Evolutionary conservation across 2,797 vertebrate species (phyloP).

Genomic region (Cetoscarus ocellatus): DNA sequence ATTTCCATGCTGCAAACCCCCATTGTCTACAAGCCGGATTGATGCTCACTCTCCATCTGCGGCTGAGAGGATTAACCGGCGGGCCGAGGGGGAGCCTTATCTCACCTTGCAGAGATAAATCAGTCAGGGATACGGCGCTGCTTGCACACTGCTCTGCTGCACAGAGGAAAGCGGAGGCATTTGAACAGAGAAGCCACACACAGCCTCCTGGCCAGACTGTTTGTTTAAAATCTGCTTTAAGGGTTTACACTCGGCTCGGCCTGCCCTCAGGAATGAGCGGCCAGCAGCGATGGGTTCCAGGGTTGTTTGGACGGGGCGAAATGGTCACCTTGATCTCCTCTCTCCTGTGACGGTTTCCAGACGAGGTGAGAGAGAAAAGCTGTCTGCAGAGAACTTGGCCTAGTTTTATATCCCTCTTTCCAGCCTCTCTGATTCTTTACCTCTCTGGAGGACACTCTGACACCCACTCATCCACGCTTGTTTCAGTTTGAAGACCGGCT

Average conservation of each 20-base stretch:
- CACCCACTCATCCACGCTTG: constrained; percentile 11
- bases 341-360: constrained; percentile 68
- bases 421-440: constrained; percentile 29
- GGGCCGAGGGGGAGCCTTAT: constrained; percentile 74
- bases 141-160: constrained; percentile 49
- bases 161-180: constrained; percentile 45
- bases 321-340: constrained; percentile 66
- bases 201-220: constrained; percentile 57
- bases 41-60: constrained; percentile 65
- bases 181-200: constrained; percentile 63
- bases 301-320: constrained; percentile 52
- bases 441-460: constrained; percentile 29
- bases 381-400: constrained; percentile 43
- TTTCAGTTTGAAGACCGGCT: background rate
- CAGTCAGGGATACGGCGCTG: constrained; percentile 69
- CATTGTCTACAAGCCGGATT: constrained; percentile 51
- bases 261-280: constrained; percentile 56
- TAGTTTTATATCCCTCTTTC: constrained; percentile 36
- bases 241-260: constrained; percentile 60
- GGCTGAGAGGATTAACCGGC: constrained; percentile 77
- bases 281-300: constrained; percentile 28
- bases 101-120: constrained; percentile 81
- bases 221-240: constrained; percentile 75
- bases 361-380: constrained; percentile 54
- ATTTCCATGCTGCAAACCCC: constrained; percentile 44